These are phyloP conservation scores for Hyles euphorbiae DNA, from an alignment of 1,140 invertebrate species.

Conservation along the genomic window DNA sequence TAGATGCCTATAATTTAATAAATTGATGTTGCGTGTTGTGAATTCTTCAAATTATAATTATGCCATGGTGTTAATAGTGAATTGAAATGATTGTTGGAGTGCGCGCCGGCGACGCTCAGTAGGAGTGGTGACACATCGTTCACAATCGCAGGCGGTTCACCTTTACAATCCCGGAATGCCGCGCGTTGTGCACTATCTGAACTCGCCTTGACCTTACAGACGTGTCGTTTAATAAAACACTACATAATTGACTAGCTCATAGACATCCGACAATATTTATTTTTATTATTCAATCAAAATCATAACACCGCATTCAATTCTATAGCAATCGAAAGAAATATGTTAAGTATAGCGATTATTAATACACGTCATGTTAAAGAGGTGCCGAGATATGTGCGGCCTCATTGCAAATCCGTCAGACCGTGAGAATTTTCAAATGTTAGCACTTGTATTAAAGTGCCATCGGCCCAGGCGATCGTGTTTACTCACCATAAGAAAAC, in stretches of 20 bases:
- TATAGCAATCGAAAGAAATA: neutral
- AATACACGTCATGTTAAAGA: too few relatives aligned
- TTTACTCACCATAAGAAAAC: conserved; percentile 35
- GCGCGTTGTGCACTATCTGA: conserved; percentile 1
- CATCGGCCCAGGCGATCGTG: conserved; percentile 13
- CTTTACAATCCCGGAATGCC: conserved; percentile 11
- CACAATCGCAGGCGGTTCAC: conserved; percentile 4
- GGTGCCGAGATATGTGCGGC: too few relatives aligned
- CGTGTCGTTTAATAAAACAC: neutral
- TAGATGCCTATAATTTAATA: too few relatives aligned
- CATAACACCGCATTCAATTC: neutral
- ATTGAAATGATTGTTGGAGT: too few relatives aligned
- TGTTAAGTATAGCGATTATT: too few relatives aligned
- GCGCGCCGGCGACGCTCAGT: neutral
- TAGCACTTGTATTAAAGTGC: conserved; percentile 7
- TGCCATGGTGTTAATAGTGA: too few relatives aligned
- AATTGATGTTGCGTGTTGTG: too few relatives aligned
- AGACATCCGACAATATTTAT: neutral
- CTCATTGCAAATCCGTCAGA: conserved; percentile 1
- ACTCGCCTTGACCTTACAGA: conserved; percentile 14
- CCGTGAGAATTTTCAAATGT: conserved; percentile 1
- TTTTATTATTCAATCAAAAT: neutral
- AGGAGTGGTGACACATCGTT: conserved; percentile 4
- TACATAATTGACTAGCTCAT: neutral
- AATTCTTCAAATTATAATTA: too few relatives aligned